These are phyloP conservation scores for Pararge aegeria DNA, from an alignment of 1,140 invertebrate species.

Conservation along the genomic window DNA sequence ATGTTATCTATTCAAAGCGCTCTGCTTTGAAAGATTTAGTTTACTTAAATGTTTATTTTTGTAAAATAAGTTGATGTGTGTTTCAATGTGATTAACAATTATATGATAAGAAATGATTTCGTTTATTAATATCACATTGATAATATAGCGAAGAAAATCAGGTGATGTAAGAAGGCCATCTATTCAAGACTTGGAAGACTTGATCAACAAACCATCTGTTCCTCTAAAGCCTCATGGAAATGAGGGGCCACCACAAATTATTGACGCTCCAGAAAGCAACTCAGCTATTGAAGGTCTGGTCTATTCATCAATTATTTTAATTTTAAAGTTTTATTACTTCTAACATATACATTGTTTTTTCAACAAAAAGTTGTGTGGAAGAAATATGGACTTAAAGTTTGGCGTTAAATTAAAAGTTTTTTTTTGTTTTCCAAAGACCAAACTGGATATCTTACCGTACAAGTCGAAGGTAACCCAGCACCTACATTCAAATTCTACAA, in stretches of 20 bases:
- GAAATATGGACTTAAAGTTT: too few species aligned
- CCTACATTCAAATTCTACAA: conserved; percentile 98
- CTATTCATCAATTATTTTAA: neutral
- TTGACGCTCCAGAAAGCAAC: conserved; percentile 94
- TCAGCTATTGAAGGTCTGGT: conserved; percentile 92
- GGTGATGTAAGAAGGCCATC: conserved; percentile 92
- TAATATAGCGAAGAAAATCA: conserved; percentile 89
- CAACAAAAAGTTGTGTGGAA: too few species aligned
- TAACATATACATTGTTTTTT: too few species aligned
- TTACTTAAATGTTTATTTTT: conserved; percentile 6
- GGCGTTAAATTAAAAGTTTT: neutral
- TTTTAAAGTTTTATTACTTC: neutral
- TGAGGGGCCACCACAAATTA: conserved; percentile 90
- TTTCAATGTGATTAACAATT: conserved; percentile 54
- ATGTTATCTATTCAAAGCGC: too few species aligned
- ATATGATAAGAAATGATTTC: neutral
- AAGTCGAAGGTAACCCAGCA: conserved; percentile 94
- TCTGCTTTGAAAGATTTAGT: too few species aligned
- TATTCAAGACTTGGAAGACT: conserved; percentile 92
- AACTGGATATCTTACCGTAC: conserved; percentile 92
- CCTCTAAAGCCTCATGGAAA: conserved; percentile 89
- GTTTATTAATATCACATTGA: conserved; percentile 33
- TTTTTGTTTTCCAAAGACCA: conserved; percentile 81
- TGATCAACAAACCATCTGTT: conserved; percentile 94
- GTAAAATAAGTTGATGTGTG: conserved; percentile 24